Evolutionary conservation across 2,797 vertebrate genomes (phyloP).

Genomic region (Clarias pachynema): DNA sequence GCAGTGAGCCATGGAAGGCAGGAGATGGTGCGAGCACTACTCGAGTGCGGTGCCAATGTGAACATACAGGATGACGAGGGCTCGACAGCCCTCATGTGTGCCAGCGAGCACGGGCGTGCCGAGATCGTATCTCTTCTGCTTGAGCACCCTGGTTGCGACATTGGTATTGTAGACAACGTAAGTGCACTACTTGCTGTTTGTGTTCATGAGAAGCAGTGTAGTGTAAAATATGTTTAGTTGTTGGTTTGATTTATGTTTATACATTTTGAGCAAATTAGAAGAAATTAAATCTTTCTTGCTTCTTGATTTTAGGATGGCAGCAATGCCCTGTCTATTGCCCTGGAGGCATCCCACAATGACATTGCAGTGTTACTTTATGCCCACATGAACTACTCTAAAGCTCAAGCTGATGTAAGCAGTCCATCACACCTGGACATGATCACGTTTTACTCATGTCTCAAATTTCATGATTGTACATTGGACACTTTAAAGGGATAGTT

Average conservation of each 20-base stretch:
- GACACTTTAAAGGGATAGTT: neutral
- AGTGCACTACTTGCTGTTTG: slow-evolving; percentile 54
- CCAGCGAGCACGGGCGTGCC: slow-evolving; percentile 88
- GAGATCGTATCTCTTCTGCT: slow-evolving; percentile 89
- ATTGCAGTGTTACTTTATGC: slow-evolving; percentile 84
- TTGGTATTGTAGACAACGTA: slow-evolving; percentile 87
- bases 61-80: slow-evolving; percentile 93
- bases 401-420: slow-evolving; percentile 65
- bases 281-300: neutral
- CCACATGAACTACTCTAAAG: slow-evolving; percentile 81
- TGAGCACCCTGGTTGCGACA: slow-evolving; percentile 84
- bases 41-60: slow-evolving; percentile 83
- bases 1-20: slow-evolving; percentile 90
- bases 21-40: slow-evolving; percentile 90
- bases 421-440: neutral
- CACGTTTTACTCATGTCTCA: neutral
- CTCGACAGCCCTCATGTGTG: slow-evolving; percentile 93
- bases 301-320: slow-evolving; percentile 76
- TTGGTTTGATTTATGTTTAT: neutral
- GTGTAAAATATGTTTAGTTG: neutral
- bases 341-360: slow-evolving; percentile 83
- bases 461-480: neutral
- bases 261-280: neutral
- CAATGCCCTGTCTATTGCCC: slow-evolving; percentile 81
- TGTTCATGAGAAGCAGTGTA: neutral